phyloP scores from a whole-genome alignment of 2,113 vertebrate genomes.

The Falco punctatus region DNA sequence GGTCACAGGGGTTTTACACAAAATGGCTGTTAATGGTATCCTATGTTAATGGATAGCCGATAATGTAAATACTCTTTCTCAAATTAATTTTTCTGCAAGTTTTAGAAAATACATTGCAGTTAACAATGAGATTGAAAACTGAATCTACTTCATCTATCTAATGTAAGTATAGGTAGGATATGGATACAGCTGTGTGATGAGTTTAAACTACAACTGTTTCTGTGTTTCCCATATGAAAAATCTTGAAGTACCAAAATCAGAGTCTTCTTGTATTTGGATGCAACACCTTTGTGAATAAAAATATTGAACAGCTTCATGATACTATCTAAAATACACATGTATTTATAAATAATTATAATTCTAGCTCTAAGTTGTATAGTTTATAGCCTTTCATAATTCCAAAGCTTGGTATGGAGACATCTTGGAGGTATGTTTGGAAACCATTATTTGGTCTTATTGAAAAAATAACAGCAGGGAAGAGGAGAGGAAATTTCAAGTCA shows the following conservation, averaged over 20 bases:
- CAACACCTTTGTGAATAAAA: neutral
- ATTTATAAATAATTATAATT: neutral
- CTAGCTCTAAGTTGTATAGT: fast-evolving
- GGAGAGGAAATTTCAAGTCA: neutral
- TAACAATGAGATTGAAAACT: neutral
- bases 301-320: neutral
- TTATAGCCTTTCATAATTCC: neutral
- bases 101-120: neutral
- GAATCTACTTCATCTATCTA: neutral
- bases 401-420: neutral
- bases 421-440: neutral
- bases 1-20: neutral
- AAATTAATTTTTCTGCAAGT: neutral
- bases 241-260: neutral
- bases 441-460: neutral
- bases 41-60: neutral
- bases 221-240: neutral
- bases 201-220: neutral
- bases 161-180: neutral
- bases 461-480: neutral
- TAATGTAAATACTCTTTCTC: neutral
- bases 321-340: neutral
- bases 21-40: neutral
- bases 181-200: neutral
- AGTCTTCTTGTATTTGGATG: neutral